Conservation (phyloP, 1,140 invertebrate species). For the Bursaphelenchus mucronatus region DNA sequence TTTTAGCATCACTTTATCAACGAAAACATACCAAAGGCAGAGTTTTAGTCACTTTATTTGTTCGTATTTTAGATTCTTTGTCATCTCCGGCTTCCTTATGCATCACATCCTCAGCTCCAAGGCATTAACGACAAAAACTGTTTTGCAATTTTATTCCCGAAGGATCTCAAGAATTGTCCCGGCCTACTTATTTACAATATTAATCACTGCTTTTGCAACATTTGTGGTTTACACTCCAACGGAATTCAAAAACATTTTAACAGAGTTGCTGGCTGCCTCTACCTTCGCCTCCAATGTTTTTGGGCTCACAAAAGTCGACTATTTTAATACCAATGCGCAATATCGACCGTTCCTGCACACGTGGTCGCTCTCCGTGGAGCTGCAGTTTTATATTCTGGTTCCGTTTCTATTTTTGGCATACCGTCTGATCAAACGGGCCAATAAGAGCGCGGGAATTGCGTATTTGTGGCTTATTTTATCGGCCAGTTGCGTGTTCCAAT, state of each 20-base stretch:
- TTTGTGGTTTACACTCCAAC: not conserved
- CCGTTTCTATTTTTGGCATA: not conserved
- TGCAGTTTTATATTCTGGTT: conserved; percentile 15
- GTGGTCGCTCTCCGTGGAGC: conserved; percentile 8
- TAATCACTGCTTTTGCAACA: not conserved
- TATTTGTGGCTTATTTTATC: too few relatives aligned
- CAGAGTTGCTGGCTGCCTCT: too few relatives aligned
- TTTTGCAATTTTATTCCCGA: conserved; percentile 9
- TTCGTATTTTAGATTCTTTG: conserved; percentile 17
- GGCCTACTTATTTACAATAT: conserved; percentile 1
- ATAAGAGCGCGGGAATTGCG: too few relatives aligned
- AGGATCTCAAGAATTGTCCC: conserved; percentile 3
- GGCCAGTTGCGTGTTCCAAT: too few relatives aligned
- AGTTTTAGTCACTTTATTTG: too few relatives aligned
- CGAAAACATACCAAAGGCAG: too few relatives aligned
- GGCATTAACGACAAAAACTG: not conserved
- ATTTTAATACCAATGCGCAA: too few relatives aligned
- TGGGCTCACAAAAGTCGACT: too few relatives aligned
- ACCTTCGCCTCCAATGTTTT: too few relatives aligned
- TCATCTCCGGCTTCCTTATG: conserved; percentile 16
- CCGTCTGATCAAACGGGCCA: too few relatives aligned
- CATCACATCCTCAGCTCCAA: not conserved
- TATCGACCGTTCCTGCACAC: not conserved
- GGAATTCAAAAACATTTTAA: too few relatives aligned
- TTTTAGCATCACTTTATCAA: too few relatives aligned